Evolutionary conservation across 2,888 invertebrate genomes (phyloP), one percentile per base, ranked within the genome.

Genomic region (Syrphus vitripennis): DNA sequence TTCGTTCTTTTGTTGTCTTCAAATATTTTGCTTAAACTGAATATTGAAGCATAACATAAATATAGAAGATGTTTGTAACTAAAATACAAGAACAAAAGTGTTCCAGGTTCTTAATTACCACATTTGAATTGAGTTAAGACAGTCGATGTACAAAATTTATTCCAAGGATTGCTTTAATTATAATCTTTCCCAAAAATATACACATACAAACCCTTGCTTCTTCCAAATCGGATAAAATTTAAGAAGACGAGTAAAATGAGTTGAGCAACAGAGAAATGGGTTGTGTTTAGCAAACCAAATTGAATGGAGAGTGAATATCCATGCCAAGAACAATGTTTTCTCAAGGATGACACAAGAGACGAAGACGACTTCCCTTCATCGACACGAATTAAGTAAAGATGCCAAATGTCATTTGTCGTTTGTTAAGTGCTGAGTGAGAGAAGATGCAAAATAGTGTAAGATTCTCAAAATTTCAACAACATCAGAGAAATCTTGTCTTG

Each of bases 111-210:
- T 81, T 81, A 86, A 81, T 86, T 86, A 86, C 84, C 72, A 71
- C 70, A 84, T 67, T 65, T 57, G 24, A 67, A 14, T 75, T 53
- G 70, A 69, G 45, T 75, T 57, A 50, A 37, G 16, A 34, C 53
- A 48, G 16, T 34, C 57, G 31, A 26, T 57, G 61, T 74, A 67
- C 48, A 74, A 59, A n/a, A 72, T 40, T 45, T 59, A 65, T 55
- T 61, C 69, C 40, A 63, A 50, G 72, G 77, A 82, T 78, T 86
- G 77, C 57, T 86, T 86, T 86, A 86, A 86, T 86, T 82, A 86
- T 82, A 74, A 82, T 70, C 86, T 61, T 12, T 65, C 45, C 48
- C 34, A 81, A 48, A 69, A 86, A 72, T 80, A 34, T 4, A 45
- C 10, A 45, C 1, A 9, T 19, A 2, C 1, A 6, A 3, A 16